A percentile compares a stretch with the other conserved stretches of the same genome.
Evolutionary conservation across 2,888 invertebrate genomes (phyloP).

Genomic region (Petrolisthes manimaculis): DNA sequence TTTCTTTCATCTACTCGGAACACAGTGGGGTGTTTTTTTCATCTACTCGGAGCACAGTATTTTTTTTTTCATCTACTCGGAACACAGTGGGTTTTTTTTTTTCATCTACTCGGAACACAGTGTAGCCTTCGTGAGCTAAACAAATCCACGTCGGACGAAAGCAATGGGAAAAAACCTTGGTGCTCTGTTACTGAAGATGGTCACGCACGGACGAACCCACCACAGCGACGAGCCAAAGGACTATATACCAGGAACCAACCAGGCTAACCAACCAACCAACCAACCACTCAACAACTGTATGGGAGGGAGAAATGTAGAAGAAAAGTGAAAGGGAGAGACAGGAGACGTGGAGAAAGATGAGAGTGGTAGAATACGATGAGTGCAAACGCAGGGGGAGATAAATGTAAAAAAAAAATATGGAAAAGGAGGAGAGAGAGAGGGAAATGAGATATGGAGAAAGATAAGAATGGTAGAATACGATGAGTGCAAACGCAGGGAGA

Average conservation of each 20-base stretch:
- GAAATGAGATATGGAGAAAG: neutral
- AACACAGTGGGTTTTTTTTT: too few species aligned
- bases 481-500: neutral
- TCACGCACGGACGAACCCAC: conserved; percentile 13
- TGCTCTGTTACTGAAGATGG: conserved; percentile 35
- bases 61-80: too few species aligned
- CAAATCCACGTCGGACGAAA: conserved; percentile 22
- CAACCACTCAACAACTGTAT: neutral
- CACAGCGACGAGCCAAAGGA: conserved; percentile 44
- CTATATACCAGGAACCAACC: conserved; percentile 45
- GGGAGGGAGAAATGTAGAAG: neutral
- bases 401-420: neutral
- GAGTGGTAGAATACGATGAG: neutral
- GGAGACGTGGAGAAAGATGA: too few species aligned
- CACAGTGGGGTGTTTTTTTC: too few species aligned
- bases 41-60: too few species aligned
- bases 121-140: conserved; percentile 4
- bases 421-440: neutral
- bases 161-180: conserved; percentile 26
- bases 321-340: too few species aligned
- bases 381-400: neutral
- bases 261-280: neutral
- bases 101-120: too few species aligned
- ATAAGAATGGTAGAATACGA: neutral
- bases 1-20: too few species aligned